These are phyloP conservation scores for Cyprinodon brontotheroides DNA, from an alignment of 2,113 vertebrate genomes.

Conservation along the genomic window DNA sequence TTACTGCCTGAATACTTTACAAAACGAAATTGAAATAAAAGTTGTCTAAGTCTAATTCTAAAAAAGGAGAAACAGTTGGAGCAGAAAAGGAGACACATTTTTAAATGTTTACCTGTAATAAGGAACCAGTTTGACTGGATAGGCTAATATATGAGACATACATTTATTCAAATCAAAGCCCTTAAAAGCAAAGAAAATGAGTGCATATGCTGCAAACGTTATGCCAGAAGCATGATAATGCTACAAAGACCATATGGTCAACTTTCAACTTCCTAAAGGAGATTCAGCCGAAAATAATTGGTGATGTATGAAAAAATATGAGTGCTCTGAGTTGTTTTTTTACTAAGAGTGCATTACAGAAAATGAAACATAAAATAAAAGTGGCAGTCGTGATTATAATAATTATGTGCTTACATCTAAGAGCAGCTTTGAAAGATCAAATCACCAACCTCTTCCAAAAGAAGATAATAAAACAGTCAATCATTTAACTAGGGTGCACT, in stretches of 20 bases:
- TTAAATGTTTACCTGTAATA: too few relatives aligned
- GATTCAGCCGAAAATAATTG: background rate
- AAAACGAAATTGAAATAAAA: too few relatives aligned
- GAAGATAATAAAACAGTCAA: background rate
- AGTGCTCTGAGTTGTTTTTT: too few relatives aligned
- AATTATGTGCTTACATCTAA: background rate
- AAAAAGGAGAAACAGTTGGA: too few relatives aligned
- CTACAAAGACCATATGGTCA: too few relatives aligned
- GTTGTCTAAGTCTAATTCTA: too few relatives aligned
- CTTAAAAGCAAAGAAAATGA: background rate
- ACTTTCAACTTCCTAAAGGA: background rate
- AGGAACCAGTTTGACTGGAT: too few relatives aligned
- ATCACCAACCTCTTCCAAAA: background rate
- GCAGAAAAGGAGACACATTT: too few relatives aligned
- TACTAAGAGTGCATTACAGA: background rate
- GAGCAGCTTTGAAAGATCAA: background rate
- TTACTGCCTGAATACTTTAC: too few relatives aligned
- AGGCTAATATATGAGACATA: too few relatives aligned
- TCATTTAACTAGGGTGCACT: background rate
- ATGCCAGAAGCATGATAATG: background rate
- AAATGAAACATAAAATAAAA: background rate
- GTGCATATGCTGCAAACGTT: background rate
- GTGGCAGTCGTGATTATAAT: background rate
- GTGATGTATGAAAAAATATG: background rate
- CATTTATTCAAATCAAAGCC: background rate